Evolutionary conservation across 2,113 vertebrate genomes (phyloP).

Genomic region (Pycnonotus jocosus): DNA sequence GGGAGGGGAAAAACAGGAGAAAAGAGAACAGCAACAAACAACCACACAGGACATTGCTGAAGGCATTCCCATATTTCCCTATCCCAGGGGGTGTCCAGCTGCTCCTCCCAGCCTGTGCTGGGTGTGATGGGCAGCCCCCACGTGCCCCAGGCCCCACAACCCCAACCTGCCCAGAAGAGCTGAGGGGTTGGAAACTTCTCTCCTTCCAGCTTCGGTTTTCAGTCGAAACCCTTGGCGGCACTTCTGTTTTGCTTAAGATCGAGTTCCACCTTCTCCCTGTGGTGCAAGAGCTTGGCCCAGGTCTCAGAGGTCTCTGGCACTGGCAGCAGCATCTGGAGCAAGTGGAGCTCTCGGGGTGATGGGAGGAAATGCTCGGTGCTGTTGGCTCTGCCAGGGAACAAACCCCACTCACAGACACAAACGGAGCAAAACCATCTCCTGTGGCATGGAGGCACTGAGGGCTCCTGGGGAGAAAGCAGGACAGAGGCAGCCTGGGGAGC

Average conservation of each 20-base stretch:
- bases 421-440: neutral
- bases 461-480: neutral
- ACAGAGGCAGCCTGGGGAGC: neutral
- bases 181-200: constrained; percentile 1
- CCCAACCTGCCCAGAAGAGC: neutral
- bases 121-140: neutral
- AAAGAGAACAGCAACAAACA: rapidly evolving
- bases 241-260: constrained; percentile 55
- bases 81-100: neutral
- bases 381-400: neutral
- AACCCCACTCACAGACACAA: neutral
- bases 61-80: neutral
- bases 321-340: neutral
- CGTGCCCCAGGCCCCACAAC: neutral
- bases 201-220: neutral
- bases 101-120: neutral
- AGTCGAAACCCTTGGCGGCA: constrained; percentile 21
- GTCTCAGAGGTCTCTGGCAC: neutral
- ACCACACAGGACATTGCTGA: neutral
- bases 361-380: neutral
- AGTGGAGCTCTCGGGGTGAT: neutral
- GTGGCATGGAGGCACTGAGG: rapidly evolving
- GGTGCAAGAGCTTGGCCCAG: constrained; percentile 15
- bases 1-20: rapidly evolving
- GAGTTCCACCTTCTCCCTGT: constrained; percentile 39